Percentiles rank a stretch among this genome's conserved stretches.
Conservation (phyloP, 2,797 vertebrate genomes). For the Petrocephalus sullivani region DNA sequence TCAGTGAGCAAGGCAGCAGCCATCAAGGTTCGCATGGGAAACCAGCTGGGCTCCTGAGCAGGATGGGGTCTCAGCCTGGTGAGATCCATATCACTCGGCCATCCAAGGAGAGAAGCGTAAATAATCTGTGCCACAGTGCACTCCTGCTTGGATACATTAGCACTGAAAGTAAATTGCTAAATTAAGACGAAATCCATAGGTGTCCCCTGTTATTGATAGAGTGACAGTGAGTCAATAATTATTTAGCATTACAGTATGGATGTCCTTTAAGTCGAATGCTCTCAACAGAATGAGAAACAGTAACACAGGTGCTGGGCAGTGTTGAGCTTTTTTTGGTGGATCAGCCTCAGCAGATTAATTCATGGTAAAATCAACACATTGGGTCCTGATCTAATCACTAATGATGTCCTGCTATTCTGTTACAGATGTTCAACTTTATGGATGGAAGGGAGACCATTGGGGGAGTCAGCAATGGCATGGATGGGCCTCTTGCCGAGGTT, state of each 20-base stretch:
- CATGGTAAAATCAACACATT: background rate
- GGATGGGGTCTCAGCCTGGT: slow-evolving; percentile 17
- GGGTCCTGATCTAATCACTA: slow-evolving; percentile 29
- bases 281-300: background rate
- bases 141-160: slow-evolving; percentile 52
- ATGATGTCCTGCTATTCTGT: slow-evolving; percentile 23
- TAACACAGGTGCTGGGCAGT: background rate
- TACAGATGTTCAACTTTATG: slow-evolving; percentile 46
- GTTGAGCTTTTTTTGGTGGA: background rate
- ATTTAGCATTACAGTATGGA: slow-evolving; percentile 17
- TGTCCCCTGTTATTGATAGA: slow-evolving; percentile 41
- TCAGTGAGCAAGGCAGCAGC: background rate
- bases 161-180: slow-evolving; percentile 54
- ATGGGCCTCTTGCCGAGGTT: background rate
- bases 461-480: background rate
- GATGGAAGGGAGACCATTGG: slow-evolving; percentile 6
- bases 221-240: slow-evolving; percentile 22
- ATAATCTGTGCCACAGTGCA: slow-evolving; percentile 42
- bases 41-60: background rate
- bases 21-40: background rate
- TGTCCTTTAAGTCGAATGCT: slow-evolving; percentile 28
- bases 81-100: slow-evolving; percentile 42
- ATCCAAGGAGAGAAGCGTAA: slow-evolving; percentile 46
- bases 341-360: background rate
- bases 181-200: slow-evolving; percentile 50